These are phyloP conservation scores for Pseudorhombus dupliciocellatus DNA, from an alignment of 2,113 vertebrate genomes.

Conservation along the genomic window DNA sequence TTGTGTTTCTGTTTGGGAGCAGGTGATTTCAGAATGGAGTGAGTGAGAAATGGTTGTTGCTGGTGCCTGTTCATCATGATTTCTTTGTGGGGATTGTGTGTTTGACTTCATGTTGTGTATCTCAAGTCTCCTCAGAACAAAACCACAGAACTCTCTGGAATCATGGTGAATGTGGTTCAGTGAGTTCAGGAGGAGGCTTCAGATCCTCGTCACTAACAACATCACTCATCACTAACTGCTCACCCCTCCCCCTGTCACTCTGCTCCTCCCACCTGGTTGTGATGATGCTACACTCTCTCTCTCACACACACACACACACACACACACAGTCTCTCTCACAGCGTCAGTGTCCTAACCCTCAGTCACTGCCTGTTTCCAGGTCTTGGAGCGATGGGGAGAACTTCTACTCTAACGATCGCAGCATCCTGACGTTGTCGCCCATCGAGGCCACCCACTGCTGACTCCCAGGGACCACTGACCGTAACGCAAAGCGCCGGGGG, in stretches of 20 bases:
- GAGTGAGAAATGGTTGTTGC: slow-evolving; percentile 35
- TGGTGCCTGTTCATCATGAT: slow-evolving; percentile 29
- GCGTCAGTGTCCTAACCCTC: slow-evolving; percentile 56
- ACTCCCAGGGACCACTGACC: slow-evolving; percentile 52
- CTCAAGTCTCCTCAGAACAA: slow-evolving; percentile 30
- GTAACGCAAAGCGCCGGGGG: slow-evolving; percentile 17
- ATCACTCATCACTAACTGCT: slow-evolving; percentile 39
- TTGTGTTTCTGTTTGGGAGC: not conserved
- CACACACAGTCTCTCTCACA: slow-evolving; percentile 6
- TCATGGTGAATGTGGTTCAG: not conserved
- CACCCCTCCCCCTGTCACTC: slow-evolving; percentile 39
- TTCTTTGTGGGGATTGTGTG: slow-evolving; percentile 29
- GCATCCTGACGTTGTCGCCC: slow-evolving; percentile 94
- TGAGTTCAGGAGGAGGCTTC: slow-evolving; percentile 39
- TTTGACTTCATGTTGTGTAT: slow-evolving; percentile 29
- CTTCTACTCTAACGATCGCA: slow-evolving; percentile 93
- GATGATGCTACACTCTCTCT: no score
- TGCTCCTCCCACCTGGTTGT: slow-evolving; percentile 18
- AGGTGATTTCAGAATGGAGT: not conserved
- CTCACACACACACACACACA: slow-evolving; percentile 26
- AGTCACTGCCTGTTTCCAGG: slow-evolving; percentile 88
- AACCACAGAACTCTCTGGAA: no score
- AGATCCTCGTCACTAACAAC: slow-evolving; percentile 45
- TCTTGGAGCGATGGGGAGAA: slow-evolving; percentile 92
- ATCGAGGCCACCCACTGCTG: slow-evolving; percentile 91